These are phyloP conservation scores for Leucania comma DNA, from an alignment of 2,888 invertebrate genomes.

Conservation along the genomic window DNA sequence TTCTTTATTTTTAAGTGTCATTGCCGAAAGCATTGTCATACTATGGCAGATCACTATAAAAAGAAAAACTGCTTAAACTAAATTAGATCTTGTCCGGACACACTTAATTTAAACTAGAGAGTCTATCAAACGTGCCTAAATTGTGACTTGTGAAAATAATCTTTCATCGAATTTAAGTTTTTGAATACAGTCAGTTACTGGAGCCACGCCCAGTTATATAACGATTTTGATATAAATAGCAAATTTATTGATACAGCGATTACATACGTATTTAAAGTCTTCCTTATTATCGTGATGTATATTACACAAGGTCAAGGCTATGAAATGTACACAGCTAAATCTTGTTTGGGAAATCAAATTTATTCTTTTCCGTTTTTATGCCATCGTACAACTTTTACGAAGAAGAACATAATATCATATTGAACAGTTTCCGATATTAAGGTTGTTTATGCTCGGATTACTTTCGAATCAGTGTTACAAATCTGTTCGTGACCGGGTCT, in stretches of 20 bases:
- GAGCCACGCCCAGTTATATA: conserved; percentile 57
- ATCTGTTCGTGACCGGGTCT: conserved; percentile 29
- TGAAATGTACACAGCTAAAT: conserved; percentile 71
- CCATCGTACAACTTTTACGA: conserved; percentile 59
- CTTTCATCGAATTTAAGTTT: conserved; percentile 15
- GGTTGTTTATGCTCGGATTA: conserved; percentile 41
- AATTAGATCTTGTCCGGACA: background rate
- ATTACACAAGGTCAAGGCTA: conserved; percentile 82
- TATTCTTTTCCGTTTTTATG: conserved; percentile 63
- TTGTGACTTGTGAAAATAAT: conserved; percentile 9
- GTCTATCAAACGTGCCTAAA: conserved; percentile 15
- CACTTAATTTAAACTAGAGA: conserved; percentile 8
- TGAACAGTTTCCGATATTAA: conserved; percentile 46
- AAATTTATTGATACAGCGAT: conserved; percentile 66
- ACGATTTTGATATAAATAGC: conserved; percentile 59
- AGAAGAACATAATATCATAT: conserved; percentile 49
- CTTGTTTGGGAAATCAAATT: conserved; percentile 70
- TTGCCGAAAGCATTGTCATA: conserved; percentile 20
- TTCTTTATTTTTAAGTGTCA: conserved; percentile 25
- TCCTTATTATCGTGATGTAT: conserved; percentile 80
- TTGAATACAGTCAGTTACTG: conserved; percentile 34
- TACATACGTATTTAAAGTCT: conserved; percentile 74
- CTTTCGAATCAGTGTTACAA: conserved; percentile 43
- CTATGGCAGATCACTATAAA: conserved; percentile 1
- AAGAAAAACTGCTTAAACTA: background rate